A percentile compares a stretch with the other conserved stretches of the same genome.
Evolutionary conservation across 2,113 vertebrate species (phyloP).

Genomic region (Cathartes aura): DNA sequence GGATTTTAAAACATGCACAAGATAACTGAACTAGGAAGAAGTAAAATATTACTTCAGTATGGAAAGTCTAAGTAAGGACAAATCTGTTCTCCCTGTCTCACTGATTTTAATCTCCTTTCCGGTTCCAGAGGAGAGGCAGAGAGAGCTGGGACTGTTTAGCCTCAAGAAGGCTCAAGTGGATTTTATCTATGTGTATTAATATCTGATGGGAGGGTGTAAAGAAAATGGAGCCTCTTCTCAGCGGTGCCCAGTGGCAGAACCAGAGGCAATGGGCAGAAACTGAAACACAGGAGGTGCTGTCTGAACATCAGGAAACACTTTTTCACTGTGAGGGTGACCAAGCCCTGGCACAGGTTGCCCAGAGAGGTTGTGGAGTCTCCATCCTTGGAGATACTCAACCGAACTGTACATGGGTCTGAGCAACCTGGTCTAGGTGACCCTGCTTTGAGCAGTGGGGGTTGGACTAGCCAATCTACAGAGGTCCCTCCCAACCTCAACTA

Average conservation of each 20-base stretch:
- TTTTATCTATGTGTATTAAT: neutral
- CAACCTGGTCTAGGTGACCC: neutral
- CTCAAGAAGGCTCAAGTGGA: neutral
- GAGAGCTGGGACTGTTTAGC: neutral
- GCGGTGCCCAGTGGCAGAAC: neutral
- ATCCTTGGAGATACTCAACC: neutral
- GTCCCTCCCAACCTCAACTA: neutral
- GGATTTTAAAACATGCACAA: neutral
- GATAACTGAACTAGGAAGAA: neutral
- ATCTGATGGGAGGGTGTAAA: neutral
- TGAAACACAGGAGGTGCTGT: neutral
- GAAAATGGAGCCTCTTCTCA: neutral
- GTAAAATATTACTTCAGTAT: neutral
- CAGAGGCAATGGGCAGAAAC: neutral
- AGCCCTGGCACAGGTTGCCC: neutral
- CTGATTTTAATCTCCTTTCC: neutral
- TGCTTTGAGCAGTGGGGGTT: neutral
- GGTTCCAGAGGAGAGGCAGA: neutral
- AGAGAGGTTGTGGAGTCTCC: neutral
- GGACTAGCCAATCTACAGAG: neutral
- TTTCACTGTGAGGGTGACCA: accelerated
- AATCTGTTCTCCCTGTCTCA: neutral
- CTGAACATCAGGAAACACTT: neutral
- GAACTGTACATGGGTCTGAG: neutral
- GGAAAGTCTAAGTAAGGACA: neutral